phyloP scores from a whole-genome alignment of 2,888 invertebrate species.

The Asteroscopus sphinx region DNA sequence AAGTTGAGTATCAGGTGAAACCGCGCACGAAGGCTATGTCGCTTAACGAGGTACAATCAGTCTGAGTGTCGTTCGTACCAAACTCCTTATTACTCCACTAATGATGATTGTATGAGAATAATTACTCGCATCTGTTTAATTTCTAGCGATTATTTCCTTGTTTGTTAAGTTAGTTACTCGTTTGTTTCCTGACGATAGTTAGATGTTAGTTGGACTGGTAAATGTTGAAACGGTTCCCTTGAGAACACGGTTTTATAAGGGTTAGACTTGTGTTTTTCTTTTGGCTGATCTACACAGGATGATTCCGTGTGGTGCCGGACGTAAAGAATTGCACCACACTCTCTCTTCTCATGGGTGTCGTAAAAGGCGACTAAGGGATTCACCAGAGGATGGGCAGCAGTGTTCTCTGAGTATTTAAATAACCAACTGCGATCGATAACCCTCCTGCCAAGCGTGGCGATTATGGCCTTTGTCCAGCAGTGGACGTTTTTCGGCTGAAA shows the following conservation, averaged over 20 bases:
- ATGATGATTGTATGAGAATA: slow-evolving; percentile 48
- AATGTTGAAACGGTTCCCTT: slow-evolving; percentile 5
- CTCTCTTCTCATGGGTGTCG: too few relatives aligned
- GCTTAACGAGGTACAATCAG: slow-evolving; percentile 39
- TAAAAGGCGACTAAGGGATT: too few relatives aligned
- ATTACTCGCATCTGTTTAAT: slow-evolving; percentile 46
- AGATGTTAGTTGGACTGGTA: slow-evolving; percentile 14
- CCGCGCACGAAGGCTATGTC: slow-evolving; percentile 10
- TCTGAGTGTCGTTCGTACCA: slow-evolving; percentile 21
- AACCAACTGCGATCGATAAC: too few relatives aligned
- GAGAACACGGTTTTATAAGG: neutral
- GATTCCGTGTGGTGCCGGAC: too few relatives aligned
- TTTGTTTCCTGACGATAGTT: slow-evolving; percentile 17
- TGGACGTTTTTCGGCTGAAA: too few relatives aligned
- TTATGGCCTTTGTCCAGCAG: too few relatives aligned
- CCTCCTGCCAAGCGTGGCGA: too few relatives aligned
- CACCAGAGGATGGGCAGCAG: too few relatives aligned
- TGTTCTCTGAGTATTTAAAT: too few relatives aligned
- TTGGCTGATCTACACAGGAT: too few relatives aligned
- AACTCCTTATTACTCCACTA: slow-evolving; percentile 29
- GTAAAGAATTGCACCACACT: too few relatives aligned
- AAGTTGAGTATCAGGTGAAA: slow-evolving; percentile 3
- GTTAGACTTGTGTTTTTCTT: neutral
- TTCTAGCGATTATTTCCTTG: slow-evolving; percentile 34
- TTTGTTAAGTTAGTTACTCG: slow-evolving; percentile 23